These are phyloP conservation scores for Promerops cafer DNA, from an alignment of 2,113 vertebrate species.

Conservation along the genomic window DNA sequence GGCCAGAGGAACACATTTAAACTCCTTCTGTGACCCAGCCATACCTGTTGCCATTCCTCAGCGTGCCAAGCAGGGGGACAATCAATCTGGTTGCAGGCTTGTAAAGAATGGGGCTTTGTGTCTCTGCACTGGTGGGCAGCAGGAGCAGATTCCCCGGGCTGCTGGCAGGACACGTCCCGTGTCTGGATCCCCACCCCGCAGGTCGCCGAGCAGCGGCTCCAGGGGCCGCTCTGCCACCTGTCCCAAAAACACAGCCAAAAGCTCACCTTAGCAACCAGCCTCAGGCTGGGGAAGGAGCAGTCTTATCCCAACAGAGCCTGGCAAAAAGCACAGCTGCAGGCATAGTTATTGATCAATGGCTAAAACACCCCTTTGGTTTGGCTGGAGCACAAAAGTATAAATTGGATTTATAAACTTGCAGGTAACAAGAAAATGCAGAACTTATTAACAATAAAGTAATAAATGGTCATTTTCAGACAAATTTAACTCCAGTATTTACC, in stretches of 20 bases:
- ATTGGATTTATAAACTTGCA: neutral
- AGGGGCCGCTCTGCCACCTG: constrained; percentile 82
- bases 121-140: constrained; percentile 70
- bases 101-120: constrained; percentile 76
- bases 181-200: constrained; percentile 89
- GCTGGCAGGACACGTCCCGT: constrained; percentile 79
- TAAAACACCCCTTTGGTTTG: neutral
- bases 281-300: neutral
- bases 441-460: neutral
- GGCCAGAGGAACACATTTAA: neutral
- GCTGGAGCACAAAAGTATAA: neutral
- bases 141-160: constrained; percentile 38
- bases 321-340: neutral
- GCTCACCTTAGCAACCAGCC: fast-evolving
- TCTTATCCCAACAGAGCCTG: neutral
- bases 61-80: constrained; percentile 85
- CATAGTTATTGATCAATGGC: neutral
- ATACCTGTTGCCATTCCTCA: constrained; percentile 89
- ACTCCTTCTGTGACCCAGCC: neutral
- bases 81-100: constrained; percentile 85
- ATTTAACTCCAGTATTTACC: neutral
- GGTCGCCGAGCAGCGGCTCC: constrained; percentile 82
- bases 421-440: neutral
- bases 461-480: neutral
- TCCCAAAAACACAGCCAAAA: neutral